Conservation (phyloP, 2,888 invertebrate genomes). For the Chrysolina haemoptera region DNA sequence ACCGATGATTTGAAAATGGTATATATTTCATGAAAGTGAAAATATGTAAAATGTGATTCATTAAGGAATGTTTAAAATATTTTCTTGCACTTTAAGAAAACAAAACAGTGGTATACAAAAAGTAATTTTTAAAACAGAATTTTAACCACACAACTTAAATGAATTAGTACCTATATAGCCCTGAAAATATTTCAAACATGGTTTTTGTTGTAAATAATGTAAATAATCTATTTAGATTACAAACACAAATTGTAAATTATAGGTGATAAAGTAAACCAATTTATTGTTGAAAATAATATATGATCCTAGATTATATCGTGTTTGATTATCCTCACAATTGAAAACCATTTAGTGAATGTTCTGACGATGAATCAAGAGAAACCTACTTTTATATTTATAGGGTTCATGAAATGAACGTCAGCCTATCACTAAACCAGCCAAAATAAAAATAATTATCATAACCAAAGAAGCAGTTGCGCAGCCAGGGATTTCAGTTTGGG, state of each 20-base stretch:
- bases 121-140: constrained; percentile 12
- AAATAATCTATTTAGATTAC: constrained; percentile 61
- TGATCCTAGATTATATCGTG: constrained; percentile 59
- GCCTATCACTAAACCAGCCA: too few species aligned
- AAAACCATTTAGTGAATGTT: not conserved
- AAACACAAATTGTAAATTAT: constrained; percentile 67
- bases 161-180: constrained; percentile 21
- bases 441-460: too few species aligned
- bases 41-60: constrained; percentile 62
- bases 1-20: constrained; percentile 50
- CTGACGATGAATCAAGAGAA: not conserved
- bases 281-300: constrained; percentile 67
- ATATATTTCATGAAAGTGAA: constrained; percentile 40
- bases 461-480: too few species aligned
- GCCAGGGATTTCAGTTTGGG: too few species aligned
- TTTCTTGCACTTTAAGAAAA: constrained; percentile 51
- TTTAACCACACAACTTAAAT: constrained; percentile 17
- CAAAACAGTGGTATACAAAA: constrained; percentile 43
- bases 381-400: too few species aligned
- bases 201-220: constrained; percentile 65
- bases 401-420: too few species aligned
- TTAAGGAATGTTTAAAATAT: constrained; percentile 62
- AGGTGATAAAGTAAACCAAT: constrained; percentile 63
- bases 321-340: not conserved
- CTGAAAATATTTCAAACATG: constrained; percentile 63